These are phyloP conservation scores for Gonatopus flavifemur DNA, from an alignment of 1,140 invertebrate species.

Conservation along the genomic window DNA sequence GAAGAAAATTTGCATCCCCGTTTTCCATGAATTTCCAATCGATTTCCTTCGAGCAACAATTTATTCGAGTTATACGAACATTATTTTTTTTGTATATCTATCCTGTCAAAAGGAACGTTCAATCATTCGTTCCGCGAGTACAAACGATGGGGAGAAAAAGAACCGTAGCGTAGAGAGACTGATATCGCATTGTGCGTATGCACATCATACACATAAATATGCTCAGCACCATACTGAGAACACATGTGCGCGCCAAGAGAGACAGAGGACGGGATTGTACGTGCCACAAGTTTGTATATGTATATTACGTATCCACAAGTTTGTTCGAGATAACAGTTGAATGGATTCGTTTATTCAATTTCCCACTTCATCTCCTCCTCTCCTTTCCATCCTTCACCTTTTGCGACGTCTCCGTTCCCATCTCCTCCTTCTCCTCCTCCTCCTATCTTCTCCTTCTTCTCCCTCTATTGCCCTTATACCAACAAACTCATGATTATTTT, in stretches of 20 bases:
- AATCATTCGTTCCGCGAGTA: no score
- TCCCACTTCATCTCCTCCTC: constrained; percentile 26
- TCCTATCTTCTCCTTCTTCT: not conserved
- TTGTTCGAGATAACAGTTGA: constrained; percentile 46
- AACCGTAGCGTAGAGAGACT: no score
- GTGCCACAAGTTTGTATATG: not conserved
- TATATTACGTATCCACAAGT: constrained; percentile 38
- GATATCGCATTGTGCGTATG: no score
- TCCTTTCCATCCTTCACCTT: constrained; percentile 1
- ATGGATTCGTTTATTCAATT: constrained; percentile 52
- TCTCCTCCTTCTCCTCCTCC: not conserved
- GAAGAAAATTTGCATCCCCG: no score
- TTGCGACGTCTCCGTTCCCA: constrained; percentile 1
- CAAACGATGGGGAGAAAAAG: no score
- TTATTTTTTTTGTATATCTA: no score
- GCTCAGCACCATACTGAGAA: no score
- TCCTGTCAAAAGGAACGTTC: no score
- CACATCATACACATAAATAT: no score
- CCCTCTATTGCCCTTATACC: constrained; percentile 1
- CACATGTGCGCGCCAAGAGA: not conserved
- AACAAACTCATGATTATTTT: not conserved
- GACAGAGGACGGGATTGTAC: constrained; percentile 23
- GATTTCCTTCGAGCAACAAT: no score
- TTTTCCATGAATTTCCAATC: no score
- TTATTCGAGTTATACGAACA: no score